phyloP scores from a whole-genome alignment of 2,113 vertebrate species.

The Periophthalmodon schlosseri region DNA sequence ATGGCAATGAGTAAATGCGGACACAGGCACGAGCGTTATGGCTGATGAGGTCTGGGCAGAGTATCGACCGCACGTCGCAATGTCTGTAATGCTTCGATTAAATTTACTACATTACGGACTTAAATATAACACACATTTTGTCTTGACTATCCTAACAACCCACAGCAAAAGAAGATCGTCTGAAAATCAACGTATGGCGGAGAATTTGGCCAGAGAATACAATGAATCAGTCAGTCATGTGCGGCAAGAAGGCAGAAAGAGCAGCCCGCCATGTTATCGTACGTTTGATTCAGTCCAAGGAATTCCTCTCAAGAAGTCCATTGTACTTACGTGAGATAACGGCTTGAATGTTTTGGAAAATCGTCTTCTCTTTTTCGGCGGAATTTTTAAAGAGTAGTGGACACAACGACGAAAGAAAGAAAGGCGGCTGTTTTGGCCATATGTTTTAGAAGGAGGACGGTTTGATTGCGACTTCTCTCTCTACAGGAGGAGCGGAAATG shows the following conservation, averaged over 20 bases:
- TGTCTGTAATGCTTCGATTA: constrained; percentile 38
- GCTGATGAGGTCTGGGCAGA: neutral
- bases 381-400: constrained; percentile 99
- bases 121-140: neutral
- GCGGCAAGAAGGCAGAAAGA: constrained; percentile 59
- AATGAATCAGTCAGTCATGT: constrained; percentile 59
- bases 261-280: constrained; percentile 74
- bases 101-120: neutral
- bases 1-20: no score
- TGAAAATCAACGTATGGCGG: neutral
- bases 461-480: neutral
- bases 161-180: rapidly evolving
- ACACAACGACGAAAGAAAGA: constrained; percentile 93
- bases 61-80: constrained; percentile 16
- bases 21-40: constrained; percentile 5
- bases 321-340: constrained; percentile 97
- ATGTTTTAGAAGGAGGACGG: constrained; percentile 58
- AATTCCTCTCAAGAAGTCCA: constrained; percentile 32
- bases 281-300: constrained; percentile 35
- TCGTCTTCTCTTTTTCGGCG: constrained; percentile 99
- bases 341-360: constrained; percentile 98
- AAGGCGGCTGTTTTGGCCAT: constrained; percentile 86
- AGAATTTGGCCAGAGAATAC: neutral
- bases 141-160: rapidly evolving
- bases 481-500: constrained; percentile 55